Evolutionary conservation across 2,888 invertebrate species (phyloP), one percentile per base, ranked within the genome.

Genomic region (Folsomia manolachei): DNA sequence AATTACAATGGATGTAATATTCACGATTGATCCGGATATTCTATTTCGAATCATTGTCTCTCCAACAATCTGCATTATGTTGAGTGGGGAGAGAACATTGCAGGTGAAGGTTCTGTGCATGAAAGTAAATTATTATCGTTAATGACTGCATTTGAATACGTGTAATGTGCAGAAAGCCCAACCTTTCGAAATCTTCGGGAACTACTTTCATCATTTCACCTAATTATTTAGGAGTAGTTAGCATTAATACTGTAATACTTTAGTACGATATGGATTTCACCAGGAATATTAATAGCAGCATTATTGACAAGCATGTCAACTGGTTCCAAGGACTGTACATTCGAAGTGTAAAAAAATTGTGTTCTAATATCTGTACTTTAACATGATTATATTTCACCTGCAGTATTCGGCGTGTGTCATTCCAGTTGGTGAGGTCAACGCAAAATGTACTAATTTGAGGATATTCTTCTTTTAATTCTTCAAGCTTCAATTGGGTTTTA

Each of bases 281-380:
- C 67, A 18, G 67, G 53, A 4, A 67, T 67, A 26, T 67, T 67
- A 9, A 56, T 14, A 1, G 84, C 87, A 21, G 87, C 87, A 83
- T 86, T 87, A 78, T 87, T 87, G 4, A 87, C 85, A 26, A 87
- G 78, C 9, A 84, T 75, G 78, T 87, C 84, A 69, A 86, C 81
- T 18, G 83, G 82, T 7, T 83, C 83, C n/a, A 85, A 72, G 7
- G 79, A 78, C 72, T 82, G n/a, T n/a, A n/a, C n/a, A n/a, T n/a
- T n/a, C n/a, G n/a, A n/a, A n/a, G n/a, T n/a, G n/a, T 74, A 2
- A 87, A 72, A 9, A 82, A 82, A 60, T 81, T 75, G n/a, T n/a
- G n/a, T n/a, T n/a, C n/a, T n/a, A n/a, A n/a, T n/a, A n/a, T n/a
- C n/a, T n/a, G n/a, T n/a, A n/a, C n/a, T n/a, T n/a, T n/a, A n/a